Base-by-base conservation (phyloP, 2,797 vertebrate species). In the Borostomias antarcticus region DNA sequence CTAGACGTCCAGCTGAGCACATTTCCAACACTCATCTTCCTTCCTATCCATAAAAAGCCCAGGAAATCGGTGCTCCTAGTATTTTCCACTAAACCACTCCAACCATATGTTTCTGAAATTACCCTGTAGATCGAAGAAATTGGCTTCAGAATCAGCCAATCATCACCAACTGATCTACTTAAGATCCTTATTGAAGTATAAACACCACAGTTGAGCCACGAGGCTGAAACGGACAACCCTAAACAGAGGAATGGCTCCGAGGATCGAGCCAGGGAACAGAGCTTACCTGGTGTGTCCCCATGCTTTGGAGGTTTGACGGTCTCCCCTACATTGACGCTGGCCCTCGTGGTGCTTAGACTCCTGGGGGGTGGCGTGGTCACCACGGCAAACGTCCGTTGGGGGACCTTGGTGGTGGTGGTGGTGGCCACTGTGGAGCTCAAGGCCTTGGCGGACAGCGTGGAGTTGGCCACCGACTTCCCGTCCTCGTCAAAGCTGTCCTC, bases 221-320 rank as follows among this genome's bases (percentile, higher is more conserved):
- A 37, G 23, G 40, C 15, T 40, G 33, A 43, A 11, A 26, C 15
- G 10, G 15, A 40, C 11, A 3, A 4, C 15, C 19, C 26, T 26
- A 5, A 26, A 40, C 23, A 59, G 26, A 61, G 59, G 11, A 19
- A 47, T 29, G n/a, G n/a, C 9, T 30, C 25, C 1, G 10, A 45
- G 23, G 35, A 13, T 19, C 10, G 29, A 59, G 61, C 6, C 17
- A 3, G 10, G 23, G 29, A 4, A 59, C 78, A 25, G 29, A 4
- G 59, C 78, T 84, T 89, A 94, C 93, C 93, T 92, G 91, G 83
- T 83, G 91, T 85, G 5, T 92, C 90, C 85, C 78, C 91, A 26
- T 89, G 87, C 89, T 92, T 93, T 86, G 76, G 81, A 83, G 93
- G 90, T 87, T 91, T 92, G 85, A 77, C 85, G 73, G 91, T 91